Evolutionary conservation across 1,140 invertebrate genomes (phyloP).

Genomic region (Camponotus floridanus): DNA sequence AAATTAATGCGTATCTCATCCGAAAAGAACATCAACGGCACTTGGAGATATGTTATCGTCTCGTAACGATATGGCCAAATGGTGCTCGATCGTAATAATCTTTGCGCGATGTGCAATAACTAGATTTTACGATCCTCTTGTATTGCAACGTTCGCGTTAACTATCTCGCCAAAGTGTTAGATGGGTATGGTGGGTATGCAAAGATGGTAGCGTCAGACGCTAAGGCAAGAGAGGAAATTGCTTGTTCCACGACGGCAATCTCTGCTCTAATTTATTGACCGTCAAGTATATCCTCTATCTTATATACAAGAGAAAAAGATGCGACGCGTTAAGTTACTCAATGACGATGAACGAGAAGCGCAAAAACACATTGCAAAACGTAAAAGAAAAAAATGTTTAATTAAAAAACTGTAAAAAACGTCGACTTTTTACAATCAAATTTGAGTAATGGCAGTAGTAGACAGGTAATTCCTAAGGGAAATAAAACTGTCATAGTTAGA

Average conservation of each 20-base stretch:
- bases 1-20: slow-evolving; percentile 15
- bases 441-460: slow-evolving; percentile 1
- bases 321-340: slow-evolving; percentile 1
- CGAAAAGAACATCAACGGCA: background rate
- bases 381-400: slow-evolving; percentile 13
- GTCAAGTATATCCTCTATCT: slow-evolving; percentile 25
- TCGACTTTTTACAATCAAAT: slow-evolving; percentile 20
- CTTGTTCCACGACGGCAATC: slow-evolving; percentile 52
- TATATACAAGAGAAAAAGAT: slow-evolving; percentile 27
- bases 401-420: slow-evolving; percentile 20
- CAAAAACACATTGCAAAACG: background rate
- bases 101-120: slow-evolving; percentile 51
- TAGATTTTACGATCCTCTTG: slow-evolving; percentile 46
- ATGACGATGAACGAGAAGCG: background rate
- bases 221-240: slow-evolving; percentile 33
- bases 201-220: slow-evolving; percentile 37
- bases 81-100: slow-evolving; percentile 54
- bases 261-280: slow-evolving; percentile 60
- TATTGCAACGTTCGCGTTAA: slow-evolving; percentile 53
- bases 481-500: slow-evolving; percentile 16
- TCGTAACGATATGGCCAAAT: slow-evolving; percentile 6
- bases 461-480: slow-evolving; percentile 42
- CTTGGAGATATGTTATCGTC: slow-evolving; percentile 31
- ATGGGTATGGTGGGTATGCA: slow-evolving; percentile 22
- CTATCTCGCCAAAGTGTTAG: slow-evolving; percentile 45